A percentile compares a stretch with the other conserved stretches of the same genome.
Conservation (phyloP, 2,888 invertebrate species). For the Iphiclides podalirius region DNA sequence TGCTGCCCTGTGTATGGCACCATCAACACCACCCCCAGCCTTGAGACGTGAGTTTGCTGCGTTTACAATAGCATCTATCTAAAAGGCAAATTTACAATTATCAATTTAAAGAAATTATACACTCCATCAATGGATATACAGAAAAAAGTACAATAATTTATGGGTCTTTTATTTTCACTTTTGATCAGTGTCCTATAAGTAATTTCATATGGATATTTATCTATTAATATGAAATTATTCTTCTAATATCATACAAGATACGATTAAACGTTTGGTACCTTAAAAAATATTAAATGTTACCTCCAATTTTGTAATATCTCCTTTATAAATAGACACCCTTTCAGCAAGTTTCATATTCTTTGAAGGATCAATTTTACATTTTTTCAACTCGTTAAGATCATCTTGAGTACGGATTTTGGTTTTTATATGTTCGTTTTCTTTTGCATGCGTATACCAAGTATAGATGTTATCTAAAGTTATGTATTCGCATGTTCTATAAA, state of each 20-base stretch:
- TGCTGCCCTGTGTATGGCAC: slow-evolving; percentile 92
- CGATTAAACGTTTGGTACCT: no score
- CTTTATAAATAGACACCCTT: slow-evolving; percentile 85
- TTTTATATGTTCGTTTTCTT: slow-evolving; percentile 52
- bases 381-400: slow-evolving; percentile 53
- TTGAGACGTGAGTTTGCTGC: slow-evolving; percentile 88
- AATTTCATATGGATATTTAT: no score
- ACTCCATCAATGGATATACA: neutral
- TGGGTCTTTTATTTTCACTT: no score
- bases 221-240: no score
- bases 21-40: slow-evolving; percentile 95
- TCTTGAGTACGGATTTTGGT: slow-evolving; percentile 57
- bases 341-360: slow-evolving; percentile 69
- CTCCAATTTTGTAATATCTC: slow-evolving; percentile 91
- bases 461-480: slow-evolving; percentile 67
- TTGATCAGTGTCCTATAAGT: no score
- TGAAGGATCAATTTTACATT: slow-evolving; percentile 47
- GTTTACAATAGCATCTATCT: slow-evolving; percentile 94
- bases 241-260: no score
- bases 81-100: slow-evolving; percentile 29
- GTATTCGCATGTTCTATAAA: slow-evolving; percentile 63
- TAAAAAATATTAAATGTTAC: slow-evolving; percentile 42
- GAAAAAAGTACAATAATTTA: no score
- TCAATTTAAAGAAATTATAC: no score
- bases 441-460: slow-evolving; percentile 78